A percentile compares a stretch with the other conserved stretches of the same genome.
These are phyloP conservation scores for Gymnodraco acuticeps DNA, from an alignment of 2,797 vertebrate genomes.

Conservation along the genomic window DNA sequence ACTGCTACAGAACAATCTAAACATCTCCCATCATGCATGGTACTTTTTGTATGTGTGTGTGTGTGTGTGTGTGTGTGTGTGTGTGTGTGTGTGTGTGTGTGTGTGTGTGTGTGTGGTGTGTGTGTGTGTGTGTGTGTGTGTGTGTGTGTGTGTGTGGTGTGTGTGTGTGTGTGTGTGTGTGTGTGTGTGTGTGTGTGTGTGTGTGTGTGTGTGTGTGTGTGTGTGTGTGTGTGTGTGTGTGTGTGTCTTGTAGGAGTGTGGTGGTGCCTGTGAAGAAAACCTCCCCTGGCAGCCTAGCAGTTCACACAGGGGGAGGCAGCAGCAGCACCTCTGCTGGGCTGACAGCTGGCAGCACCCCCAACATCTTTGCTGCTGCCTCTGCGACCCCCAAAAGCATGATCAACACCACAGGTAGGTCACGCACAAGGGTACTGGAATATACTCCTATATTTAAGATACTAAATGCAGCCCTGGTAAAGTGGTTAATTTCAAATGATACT, in stretches of 20 bases:
- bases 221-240: conserved; percentile 8
- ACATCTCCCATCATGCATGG: background rate
- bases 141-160: no score
- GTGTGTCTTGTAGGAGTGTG: conserved; percentile 88
- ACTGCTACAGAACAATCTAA: background rate
- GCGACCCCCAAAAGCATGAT: conserved; percentile 98
- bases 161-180: conserved; percentile 6
- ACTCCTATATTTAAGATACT: background rate
- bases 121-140: background rate
- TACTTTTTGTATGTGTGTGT: conserved; percentile 14
- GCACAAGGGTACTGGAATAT: conserved; percentile 5
- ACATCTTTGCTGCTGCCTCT: conserved; percentile 93
- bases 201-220: no score
- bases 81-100: no score
- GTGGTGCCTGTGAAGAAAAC: conserved; percentile 96
- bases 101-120: conserved; percentile 16
- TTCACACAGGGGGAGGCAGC: conserved; percentile 90
- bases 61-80: no score
- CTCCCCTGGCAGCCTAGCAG: conserved; percentile 89
- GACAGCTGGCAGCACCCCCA: conserved; percentile 90
- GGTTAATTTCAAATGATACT: conserved; percentile 3
- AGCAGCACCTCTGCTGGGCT: conserved; percentile 85
- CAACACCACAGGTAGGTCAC: conserved; percentile 89
- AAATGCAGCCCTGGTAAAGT: conserved; percentile 5
- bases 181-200: background rate